Evolutionary conservation across 2,797 vertebrate genomes (phyloP).

Genomic region (Myotis daubentonii): DNA sequence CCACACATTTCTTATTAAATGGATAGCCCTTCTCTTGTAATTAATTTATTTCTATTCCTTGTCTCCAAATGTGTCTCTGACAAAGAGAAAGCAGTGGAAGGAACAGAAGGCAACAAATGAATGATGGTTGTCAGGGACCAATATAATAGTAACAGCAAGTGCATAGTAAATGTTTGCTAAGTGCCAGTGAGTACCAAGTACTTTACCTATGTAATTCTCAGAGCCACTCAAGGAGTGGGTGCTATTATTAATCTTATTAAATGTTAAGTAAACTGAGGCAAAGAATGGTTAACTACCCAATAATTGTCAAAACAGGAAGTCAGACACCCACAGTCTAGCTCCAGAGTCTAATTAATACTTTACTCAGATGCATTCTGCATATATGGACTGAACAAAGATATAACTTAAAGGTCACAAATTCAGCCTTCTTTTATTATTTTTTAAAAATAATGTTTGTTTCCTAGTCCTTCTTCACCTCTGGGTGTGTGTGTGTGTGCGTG

Average conservation of each 20-base stretch:
- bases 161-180: background rate
- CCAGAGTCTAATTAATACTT: background rate
- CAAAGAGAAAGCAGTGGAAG: background rate
- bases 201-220: background rate
- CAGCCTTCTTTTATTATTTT: background rate
- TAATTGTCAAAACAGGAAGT: background rate
- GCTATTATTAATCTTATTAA: background rate
- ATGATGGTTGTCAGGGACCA: background rate
- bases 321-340: background rate
- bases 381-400: background rate
- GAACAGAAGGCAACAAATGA: background rate
- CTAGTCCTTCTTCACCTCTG: background rate
- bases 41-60: background rate
- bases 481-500: background rate
- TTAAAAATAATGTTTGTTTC: background rate
- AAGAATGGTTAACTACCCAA: background rate
- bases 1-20: background rate
- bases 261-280: background rate
- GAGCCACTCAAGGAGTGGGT: background rate
- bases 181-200: background rate
- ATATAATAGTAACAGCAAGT: background rate
- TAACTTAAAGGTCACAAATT: background rate
- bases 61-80: background rate
- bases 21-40: background rate
- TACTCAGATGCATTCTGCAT: fast-evolving